Evolutionary conservation across 2,888 invertebrate species (phyloP), one percentile per base, ranked within the genome.

Genomic region (Drosophila falleni): DNA sequence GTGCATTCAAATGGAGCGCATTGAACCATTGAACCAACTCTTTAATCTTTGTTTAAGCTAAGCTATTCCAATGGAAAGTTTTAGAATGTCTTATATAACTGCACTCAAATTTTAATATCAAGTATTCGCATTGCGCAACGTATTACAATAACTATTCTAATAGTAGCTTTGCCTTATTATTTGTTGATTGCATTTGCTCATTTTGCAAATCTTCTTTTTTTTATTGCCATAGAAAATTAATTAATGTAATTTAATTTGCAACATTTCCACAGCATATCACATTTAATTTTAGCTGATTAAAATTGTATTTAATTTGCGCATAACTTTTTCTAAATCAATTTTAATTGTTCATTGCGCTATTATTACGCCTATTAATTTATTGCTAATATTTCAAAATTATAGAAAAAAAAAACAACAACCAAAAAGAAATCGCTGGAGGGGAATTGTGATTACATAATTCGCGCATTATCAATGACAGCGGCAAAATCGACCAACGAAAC

Each of bases 371-470:
- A 68, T 61, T 84, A 70, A 80, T 72, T 78, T 80, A 72, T 74
- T 41, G 77, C 63, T 23, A 62, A 68, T 69, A 76, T 82, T 78
- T 71, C 66, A 61, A 64, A 70, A 73, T 51, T 49, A 31, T 29
- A 16, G 35, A 5, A 13, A 8, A 11, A 26, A 31, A 35, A 60
- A 29, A 9, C 19, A 29, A 26, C 35, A 55, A 9, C 31, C 6
- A 41, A 19, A 26, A 53, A 47, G 35, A 63, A 44, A 55, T 60
- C 16, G 44, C 37, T 9, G 37, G 37, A 62, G 41, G 66, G 54
- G 39, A 63, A 83, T 63, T 76, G 67, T 86, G 83, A 86, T 84
- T 86, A 88, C 88, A 88, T 88, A 88, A 84, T 86, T 84, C 88
- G 78, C 81, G 66, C 67, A 86, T 86, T 84, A 84, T 84, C 87